Base-by-base conservation (phyloP, 64 coral and sea anemone species). In the Orbicella faveolata region DNA sequence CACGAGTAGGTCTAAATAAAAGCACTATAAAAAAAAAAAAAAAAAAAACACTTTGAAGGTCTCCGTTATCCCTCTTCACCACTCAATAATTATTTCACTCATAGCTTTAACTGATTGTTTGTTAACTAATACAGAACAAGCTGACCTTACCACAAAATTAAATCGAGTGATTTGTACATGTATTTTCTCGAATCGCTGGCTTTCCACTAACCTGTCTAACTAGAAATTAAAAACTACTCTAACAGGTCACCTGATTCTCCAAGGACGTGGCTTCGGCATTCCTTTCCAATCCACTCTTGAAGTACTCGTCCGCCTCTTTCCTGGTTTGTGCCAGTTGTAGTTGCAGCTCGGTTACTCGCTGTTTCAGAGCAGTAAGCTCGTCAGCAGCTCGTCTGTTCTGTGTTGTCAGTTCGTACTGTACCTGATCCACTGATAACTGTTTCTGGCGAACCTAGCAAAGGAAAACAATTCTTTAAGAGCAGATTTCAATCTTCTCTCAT, bases 301-400 rank as follows among this genome's bases (percentile, higher is more conserved):
- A 98, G 76, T 94, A 98, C 69, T 94, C 96, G 34, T 98, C 96
- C 3, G 96, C 96, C 83, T 98, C 96, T 9, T 86, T 93, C 61
- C 96, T 88, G 41, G 91, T 93, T 75, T 98, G 96, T n/a, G 93
- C 74, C 61, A 98, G 89, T 61, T 92, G 96, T 78, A 98, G 86
- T 30, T 94, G 89, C 17, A 98, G 92, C 44, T 94, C 87, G 61
- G 79, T 90, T 34, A 85, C 74, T 52, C 90, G 87, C 48, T 90
- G 51, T 89, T 89, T 94, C 3, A 92, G 68, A 35, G 87, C 57
- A 87, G 26, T 92, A 13, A 91, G 68, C 61, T 98, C 92, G 36
- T 98, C 92, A 16, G 79, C 72, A 21, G 90, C 41, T 79, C 96
- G 92, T 16, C 92, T 87, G 19, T 36, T 76, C 54, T 92, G 83